phyloP scores from a whole-genome alignment of 2,797 vertebrate genomes.

The Scolopax rusticola region DNA sequence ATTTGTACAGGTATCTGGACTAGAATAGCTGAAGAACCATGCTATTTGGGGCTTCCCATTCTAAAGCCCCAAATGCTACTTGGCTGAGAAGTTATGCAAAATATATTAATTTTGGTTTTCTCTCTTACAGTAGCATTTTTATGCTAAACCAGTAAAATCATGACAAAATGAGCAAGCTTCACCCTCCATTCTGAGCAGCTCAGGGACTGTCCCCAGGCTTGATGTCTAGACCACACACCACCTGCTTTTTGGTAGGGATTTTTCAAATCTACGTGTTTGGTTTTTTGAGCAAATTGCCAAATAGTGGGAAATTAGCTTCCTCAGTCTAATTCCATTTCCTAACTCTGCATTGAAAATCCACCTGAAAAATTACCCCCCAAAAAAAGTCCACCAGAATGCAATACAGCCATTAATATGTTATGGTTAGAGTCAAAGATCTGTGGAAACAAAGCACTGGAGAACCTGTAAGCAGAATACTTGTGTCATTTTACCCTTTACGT shows the following conservation, averaged over 20 bases:
- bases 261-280: background rate
- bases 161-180: background rate
- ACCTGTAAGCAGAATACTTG: background rate
- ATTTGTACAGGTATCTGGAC: background rate
- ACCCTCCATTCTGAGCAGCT: background rate
- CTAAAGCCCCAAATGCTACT: background rate
- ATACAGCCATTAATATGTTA: background rate
- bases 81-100: background rate
- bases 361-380: background rate
- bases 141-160: background rate
- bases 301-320: background rate
- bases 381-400: background rate
- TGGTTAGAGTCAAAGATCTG: background rate
- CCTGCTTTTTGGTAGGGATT: background rate
- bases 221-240: too few relatives aligned
- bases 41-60: background rate
- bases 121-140: background rate
- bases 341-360: background rate
- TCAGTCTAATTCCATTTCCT: background rate
- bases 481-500: background rate
- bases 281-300: background rate
- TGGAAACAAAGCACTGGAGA: background rate
- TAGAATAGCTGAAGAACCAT: background rate
- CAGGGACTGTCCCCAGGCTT: background rate
- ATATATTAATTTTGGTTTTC: background rate